phyloP scores from a whole-genome alignment of 2,888 invertebrate species.

The Yponomeuta evonymella region DNA sequence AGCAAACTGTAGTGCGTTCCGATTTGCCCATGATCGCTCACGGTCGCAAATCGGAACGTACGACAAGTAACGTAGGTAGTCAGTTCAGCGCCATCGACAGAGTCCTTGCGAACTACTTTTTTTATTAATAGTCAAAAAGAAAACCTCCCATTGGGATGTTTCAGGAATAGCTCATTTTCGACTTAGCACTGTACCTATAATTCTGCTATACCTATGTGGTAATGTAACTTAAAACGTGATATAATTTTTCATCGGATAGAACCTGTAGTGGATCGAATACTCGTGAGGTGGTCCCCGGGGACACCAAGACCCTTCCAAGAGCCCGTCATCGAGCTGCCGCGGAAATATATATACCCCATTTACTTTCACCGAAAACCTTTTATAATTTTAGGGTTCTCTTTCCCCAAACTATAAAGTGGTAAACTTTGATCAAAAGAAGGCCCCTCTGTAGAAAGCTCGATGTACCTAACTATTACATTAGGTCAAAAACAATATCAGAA shows the following conservation, averaged over 20 bases:
- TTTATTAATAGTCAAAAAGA: too few species aligned
- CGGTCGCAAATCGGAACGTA: too few species aligned
- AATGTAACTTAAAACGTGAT: background rate
- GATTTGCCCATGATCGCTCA: too few species aligned
- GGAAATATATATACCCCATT: constrained; percentile 42
- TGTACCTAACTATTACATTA: background rate
- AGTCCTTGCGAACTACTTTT: too few species aligned
- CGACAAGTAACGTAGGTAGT: too few species aligned
- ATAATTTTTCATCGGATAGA: background rate
- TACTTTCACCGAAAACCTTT: constrained; percentile 31
- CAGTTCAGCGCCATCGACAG: too few species aligned
- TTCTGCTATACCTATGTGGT: too few species aligned
- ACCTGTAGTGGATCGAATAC: constrained; percentile 11
- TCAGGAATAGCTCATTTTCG: too few species aligned
- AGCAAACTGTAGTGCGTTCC: too few species aligned
- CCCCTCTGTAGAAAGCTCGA: background rate
- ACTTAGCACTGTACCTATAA: too few species aligned
- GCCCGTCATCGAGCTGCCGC: constrained; percentile 22
- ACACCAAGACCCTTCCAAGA: constrained; percentile 35
- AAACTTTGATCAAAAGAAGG: background rate
- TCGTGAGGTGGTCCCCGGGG: constrained; percentile 33
- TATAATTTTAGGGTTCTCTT: constrained; percentile 7
- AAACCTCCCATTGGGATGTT: too few species aligned
- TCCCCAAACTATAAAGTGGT: constrained; percentile 4
- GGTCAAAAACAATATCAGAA: background rate